Conservation (phyloP, 2,888 invertebrate species). For the Metallyticus violacea region DNA sequence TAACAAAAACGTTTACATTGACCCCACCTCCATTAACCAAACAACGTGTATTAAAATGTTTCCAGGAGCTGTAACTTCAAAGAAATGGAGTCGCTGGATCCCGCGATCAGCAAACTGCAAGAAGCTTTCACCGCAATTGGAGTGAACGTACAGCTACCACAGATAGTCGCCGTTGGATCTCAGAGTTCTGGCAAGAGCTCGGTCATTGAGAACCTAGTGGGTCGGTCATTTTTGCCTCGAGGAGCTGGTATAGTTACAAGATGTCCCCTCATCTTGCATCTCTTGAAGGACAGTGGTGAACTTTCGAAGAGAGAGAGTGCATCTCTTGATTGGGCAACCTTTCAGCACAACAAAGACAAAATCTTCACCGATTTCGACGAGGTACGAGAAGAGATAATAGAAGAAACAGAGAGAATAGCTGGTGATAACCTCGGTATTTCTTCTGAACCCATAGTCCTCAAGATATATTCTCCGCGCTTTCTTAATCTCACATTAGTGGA, state of each 20-base stretch:
- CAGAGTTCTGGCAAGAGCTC: slow-evolving; percentile 66
- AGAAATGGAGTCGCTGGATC: slow-evolving; percentile 45
- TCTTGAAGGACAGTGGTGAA: slow-evolving; percentile 52
- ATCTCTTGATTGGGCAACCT: slow-evolving; percentile 54
- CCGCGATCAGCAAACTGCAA: slow-evolving; percentile 62
- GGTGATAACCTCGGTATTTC: slow-evolving; percentile 60
- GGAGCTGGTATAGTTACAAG: slow-evolving; percentile 63
- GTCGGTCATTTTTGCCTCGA: slow-evolving; percentile 60
- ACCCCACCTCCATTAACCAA: not conserved
- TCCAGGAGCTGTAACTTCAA: not conserved
- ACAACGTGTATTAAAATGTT: not conserved
- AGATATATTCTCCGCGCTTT: slow-evolving; percentile 57
- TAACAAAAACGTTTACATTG: too few species aligned
- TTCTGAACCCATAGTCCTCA: slow-evolving; percentile 56
- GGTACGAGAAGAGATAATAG: slow-evolving; percentile 57
- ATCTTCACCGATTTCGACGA: slow-evolving; percentile 58
- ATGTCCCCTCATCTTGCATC: slow-evolving; percentile 61
- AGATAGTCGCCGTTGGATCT: slow-evolving; percentile 63
- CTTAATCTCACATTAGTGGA: slow-evolving; percentile 60
- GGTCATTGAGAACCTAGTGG: slow-evolving; percentile 61
- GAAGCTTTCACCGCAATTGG: slow-evolving; percentile 64
- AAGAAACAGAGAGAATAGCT: slow-evolving; percentile 58
- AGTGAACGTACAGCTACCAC: slow-evolving; percentile 58
- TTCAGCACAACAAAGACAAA: slow-evolving; percentile 57
- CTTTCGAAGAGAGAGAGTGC: slow-evolving; percentile 48